A percentile compares a stretch with the other conserved stretches of the same genome.
Evolutionary conservation across 2,888 invertebrate species (phyloP).

Genomic region (Synergus japonicus): DNA sequence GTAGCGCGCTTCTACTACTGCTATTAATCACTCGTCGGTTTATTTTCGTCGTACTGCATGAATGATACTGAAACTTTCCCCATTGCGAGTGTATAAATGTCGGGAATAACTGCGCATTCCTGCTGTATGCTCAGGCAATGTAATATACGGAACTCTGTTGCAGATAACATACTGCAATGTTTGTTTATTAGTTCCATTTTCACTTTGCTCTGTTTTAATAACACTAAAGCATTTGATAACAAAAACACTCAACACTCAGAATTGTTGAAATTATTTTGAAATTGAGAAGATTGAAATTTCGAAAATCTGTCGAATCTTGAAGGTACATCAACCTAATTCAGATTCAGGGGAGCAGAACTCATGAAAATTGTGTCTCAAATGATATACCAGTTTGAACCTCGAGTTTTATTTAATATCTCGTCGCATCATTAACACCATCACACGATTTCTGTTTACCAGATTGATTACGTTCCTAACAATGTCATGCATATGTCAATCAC

Average conservation of each 20-base stretch:
- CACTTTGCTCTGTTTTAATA: background rate
- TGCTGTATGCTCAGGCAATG: constrained; percentile 5
- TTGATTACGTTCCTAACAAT: constrained; percentile 43
- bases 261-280: background rate
- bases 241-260: background rate
- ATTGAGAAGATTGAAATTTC: background rate
- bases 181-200: constrained; percentile 2
- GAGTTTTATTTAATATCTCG: background rate
- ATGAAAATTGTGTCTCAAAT: background rate
- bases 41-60: constrained; percentile 29
- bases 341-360: background rate
- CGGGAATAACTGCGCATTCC: constrained; percentile 24
- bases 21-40: constrained; percentile 40
- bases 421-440: constrained; percentile 42
- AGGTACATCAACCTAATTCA: background rate
- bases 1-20: constrained; percentile 27
- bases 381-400: background rate
- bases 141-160: background rate
- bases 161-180: constrained; percentile 8
- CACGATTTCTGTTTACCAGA: constrained; percentile 36
- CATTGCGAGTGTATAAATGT: constrained; percentile 36
- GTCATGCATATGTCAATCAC: constrained; percentile 25
- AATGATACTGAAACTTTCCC: constrained; percentile 38
- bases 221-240: background rate
- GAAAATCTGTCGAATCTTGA: too few species aligned